phyloP scores from a whole-genome alignment of 2,113 vertebrate species.

The Scophthalmus maximus region DNA sequence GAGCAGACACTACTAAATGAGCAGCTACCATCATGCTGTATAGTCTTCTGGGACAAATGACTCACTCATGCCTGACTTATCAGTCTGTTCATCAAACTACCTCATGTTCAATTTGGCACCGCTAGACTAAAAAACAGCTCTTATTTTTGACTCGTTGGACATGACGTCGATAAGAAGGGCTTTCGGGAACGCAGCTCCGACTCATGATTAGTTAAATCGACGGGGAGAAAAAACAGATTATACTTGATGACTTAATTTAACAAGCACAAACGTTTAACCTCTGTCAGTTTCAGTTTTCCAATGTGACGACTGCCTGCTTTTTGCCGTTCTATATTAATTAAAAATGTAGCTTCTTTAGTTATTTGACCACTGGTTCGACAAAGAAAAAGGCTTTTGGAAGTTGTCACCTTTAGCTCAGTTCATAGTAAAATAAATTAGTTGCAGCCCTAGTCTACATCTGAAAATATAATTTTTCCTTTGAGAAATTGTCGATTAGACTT shows the following conservation, averaged over 20 bases:
- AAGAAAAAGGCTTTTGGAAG: conserved; percentile 3
- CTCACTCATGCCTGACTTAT: conserved; percentile 64
- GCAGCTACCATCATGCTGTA: conserved; percentile 48
- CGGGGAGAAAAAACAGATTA: too few species aligned
- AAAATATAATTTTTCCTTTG: conserved; percentile 26
- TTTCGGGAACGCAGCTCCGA: neutral
- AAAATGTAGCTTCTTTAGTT: neutral
- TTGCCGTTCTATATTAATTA: too few species aligned
- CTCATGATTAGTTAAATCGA: too few species aligned
- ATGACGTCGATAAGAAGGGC: neutral
- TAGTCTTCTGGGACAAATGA: conserved; percentile 67
- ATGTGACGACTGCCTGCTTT: too few species aligned
- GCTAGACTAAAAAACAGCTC: conserved; percentile 28
- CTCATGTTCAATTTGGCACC: conserved; percentile 47
- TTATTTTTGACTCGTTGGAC: conserved; percentile 24
- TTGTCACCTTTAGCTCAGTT: conserved; percentile 6
- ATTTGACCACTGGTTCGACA: neutral
- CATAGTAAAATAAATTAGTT: neutral
- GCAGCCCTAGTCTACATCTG: conserved; percentile 3
- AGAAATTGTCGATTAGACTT: conserved; percentile 23
- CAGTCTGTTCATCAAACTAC: conserved; percentile 63
- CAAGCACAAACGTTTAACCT: neutral
- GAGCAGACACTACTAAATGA: conserved; percentile 52
- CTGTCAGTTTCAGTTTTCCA: too few species aligned
- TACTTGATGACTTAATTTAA: neutral